Percentiles rank a stretch among this genome's conserved stretches.
These are phyloP conservation scores for Danio rerio DNA, from an alignment of 2,113 vertebrate species.

Conservation along the genomic window DNA sequence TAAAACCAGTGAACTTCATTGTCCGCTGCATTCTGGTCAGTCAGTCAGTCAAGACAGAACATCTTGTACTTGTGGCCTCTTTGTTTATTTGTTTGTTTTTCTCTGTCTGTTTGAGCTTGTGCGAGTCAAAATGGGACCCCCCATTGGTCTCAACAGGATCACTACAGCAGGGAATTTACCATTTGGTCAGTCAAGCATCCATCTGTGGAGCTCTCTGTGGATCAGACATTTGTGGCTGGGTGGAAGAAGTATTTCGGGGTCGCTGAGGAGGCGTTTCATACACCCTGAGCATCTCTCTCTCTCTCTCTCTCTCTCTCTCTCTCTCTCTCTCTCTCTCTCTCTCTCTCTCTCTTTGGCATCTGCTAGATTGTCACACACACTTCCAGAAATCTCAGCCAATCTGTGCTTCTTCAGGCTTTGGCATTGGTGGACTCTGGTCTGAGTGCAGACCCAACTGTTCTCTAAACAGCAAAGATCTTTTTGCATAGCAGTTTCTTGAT, in stretches of 20 bases:
- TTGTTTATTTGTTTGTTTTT: constrained; percentile 35
- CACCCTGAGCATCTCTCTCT: not conserved
- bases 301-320: constrained; percentile 4
- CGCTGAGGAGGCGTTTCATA: not conserved
- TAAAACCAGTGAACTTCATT: not conserved
- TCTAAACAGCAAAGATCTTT: constrained; percentile 20
- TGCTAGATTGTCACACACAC: constrained; percentile 21
- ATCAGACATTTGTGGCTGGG: constrained; percentile 20
- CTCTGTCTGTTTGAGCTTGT: constrained; percentile 23
- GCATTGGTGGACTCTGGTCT: not conserved
- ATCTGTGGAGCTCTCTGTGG: constrained; percentile 42
- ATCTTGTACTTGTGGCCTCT: constrained; percentile 25
- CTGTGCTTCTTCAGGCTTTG: not conserved
- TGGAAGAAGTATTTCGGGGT: constrained; percentile 21
- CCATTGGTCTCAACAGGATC: constrained; percentile 19
- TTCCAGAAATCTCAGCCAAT: constrained; percentile 27
- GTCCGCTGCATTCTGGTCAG: not conserved
- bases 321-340: not conserved
- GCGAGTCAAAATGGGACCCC: not conserved
- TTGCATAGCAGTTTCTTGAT: not conserved
- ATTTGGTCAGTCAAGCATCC: constrained; percentile 36
- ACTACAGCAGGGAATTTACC: constrained; percentile 6
- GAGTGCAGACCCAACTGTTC: constrained; percentile 29
- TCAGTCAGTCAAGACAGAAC: constrained; percentile 2
- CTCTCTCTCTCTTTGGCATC: constrained; percentile 19